Base-by-base conservation (phyloP, 2,113 vertebrate species). In the Circaetus gallicus region DNA sequence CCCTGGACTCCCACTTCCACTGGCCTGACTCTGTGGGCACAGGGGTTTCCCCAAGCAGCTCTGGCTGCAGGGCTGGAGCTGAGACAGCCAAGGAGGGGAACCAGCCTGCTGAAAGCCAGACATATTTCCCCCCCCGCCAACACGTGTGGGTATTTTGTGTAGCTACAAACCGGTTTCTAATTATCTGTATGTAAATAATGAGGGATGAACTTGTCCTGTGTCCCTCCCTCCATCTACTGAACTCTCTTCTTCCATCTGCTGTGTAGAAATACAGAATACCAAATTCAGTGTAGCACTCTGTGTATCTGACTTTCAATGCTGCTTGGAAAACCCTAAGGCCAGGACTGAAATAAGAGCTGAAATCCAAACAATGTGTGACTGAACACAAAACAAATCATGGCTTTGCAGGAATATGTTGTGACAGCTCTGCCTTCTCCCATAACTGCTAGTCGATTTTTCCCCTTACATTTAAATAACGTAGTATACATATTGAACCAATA, bases 381-480 rank as follows among this genome's bases (percentile, higher is more conserved):
- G 96, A 96, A 94, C 95, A 97, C 96, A 95, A 97, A 97, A 95
- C 92, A 97, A 96, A 97, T 97, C 94, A 95, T 82, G 89, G 83
- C 69, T 94, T 82, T 91, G 83, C 89, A 94, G 86, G 74, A 96
- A 97, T 96, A 95, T 94, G 89, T 97, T 97, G 89, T 97, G 96
- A 97, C 93, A 96, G 95, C 84, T 95, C 91, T 97, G 95, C 91
- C 93, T 95, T 95, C 94, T 95, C 83, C 89, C 81, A 95, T 95
- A 97, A 97, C 87, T 95, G 91, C 84, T 82, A 82, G 86, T 88
- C 50, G 32, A 73, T 94, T 91, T 94, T 20, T 58, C 66, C 70
- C 45, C 66, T 91, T 93, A 85, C 55, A 88, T 94, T 97, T 94
- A 91, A 95, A 88, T 89, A 96, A 79, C 74, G 43, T 26, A 80